These are phyloP conservation scores for Gasterosteus nipponicus DNA, from an alignment of 2,113 vertebrate species.

Conservation along the genomic window DNA sequence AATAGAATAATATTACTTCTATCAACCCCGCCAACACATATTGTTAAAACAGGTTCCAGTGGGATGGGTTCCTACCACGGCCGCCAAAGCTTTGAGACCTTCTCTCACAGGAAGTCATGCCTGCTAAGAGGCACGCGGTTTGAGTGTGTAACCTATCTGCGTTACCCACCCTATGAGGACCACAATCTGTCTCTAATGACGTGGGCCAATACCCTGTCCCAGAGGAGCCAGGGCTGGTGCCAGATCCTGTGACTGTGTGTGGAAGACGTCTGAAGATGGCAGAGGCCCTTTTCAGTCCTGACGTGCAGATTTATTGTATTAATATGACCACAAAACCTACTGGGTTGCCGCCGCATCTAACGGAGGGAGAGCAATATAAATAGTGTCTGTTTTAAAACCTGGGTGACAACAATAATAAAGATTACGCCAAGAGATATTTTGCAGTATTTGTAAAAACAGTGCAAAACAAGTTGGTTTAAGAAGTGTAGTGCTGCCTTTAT, in stretches of 20 bases:
- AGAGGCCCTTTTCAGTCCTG: neutral
- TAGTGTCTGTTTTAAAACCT: neutral
- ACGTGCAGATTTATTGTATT: conserved; percentile 4
- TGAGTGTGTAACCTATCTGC: conserved; percentile 81
- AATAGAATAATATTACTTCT: neutral
- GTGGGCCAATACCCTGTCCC: conserved; percentile 79
- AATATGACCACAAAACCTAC: conserved; percentile 1
- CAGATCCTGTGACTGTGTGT: conserved; percentile 74
- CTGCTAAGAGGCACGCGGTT: conserved; percentile 75
- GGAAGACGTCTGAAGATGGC: conserved; percentile 4
- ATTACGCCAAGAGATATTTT: neutral
- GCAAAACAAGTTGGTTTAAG: neutral
- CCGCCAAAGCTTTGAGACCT: conserved; percentile 80
- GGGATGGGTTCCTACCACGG: conserved; percentile 80
- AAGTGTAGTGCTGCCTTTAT: neutral
- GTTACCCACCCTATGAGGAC: conserved; percentile 82
- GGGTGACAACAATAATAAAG: conserved; percentile 3
- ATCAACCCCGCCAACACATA: neutral
- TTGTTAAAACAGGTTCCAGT: conserved; percentile 71
- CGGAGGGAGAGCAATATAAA: neutral
- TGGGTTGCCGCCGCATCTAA: neutral
- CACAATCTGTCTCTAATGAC: conserved; percentile 81
- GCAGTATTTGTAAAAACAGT: neutral
- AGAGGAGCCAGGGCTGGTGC: conserved; percentile 81
- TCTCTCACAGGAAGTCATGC: conserved; percentile 83